phyloP scores from a whole-genome alignment of 2,797 vertebrate genomes.

The Malurus splendens region DNA sequence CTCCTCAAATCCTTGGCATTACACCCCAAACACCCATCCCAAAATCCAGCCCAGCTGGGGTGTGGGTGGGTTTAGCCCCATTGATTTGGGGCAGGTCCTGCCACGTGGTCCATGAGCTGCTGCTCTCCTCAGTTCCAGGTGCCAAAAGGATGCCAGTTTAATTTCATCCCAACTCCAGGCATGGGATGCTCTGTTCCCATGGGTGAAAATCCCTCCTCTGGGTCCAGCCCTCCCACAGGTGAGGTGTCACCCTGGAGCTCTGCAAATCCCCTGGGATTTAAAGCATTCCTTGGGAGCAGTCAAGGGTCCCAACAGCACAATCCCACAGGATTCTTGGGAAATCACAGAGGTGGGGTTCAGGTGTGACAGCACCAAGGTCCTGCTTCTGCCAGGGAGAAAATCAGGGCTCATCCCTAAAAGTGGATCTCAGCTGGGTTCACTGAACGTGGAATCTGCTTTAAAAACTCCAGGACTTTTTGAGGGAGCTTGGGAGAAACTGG shows the following conservation, averaged over 20 bases:
- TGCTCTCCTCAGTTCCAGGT: neutral
- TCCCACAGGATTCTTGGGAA: neutral
- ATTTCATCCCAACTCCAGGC: neutral
- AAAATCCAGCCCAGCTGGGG: neutral
- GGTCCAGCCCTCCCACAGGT: accelerated
- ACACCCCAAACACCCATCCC: neutral
- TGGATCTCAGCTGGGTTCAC: neutral
- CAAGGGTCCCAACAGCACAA: neutral
- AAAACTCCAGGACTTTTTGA: neutral
- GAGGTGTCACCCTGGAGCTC: neutral
- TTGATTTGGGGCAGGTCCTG: neutral
- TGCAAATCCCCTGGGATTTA: neutral
- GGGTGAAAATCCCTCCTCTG: accelerated
- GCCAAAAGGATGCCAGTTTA: neutral
- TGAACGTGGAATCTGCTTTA: neutral
- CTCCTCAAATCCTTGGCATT: neutral
- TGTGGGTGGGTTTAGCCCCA: neutral
- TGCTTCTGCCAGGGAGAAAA: neutral
- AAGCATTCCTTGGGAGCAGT: accelerated
- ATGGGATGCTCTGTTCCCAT: neutral
- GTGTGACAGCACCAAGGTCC: neutral
- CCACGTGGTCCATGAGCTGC: accelerated
- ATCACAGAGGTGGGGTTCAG: accelerated
- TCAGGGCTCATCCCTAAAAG: neutral
- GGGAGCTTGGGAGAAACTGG: neutral